These are phyloP conservation scores for Atherinomorus stipes DNA, from an alignment of 2,113 vertebrate species.

Conservation along the genomic window DNA sequence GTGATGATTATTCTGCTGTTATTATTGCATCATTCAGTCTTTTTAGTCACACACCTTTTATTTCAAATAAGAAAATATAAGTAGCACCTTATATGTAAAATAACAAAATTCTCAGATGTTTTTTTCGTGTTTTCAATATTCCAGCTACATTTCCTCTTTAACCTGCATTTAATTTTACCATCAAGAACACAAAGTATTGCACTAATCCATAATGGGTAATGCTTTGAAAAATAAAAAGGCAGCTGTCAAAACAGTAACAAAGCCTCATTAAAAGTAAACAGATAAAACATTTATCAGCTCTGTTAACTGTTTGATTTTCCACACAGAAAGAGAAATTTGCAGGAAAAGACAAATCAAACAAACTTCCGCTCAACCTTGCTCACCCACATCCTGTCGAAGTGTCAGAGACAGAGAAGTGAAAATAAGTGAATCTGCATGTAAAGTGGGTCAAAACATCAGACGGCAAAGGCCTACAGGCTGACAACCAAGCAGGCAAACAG, in stretches of 20 bases:
- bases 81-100: too few relatives aligned
- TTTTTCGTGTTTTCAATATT: too few relatives aligned
- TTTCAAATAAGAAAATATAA: too few relatives aligned
- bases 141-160: too few relatives aligned
- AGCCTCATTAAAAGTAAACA: not conserved
- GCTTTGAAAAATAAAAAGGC: not conserved
- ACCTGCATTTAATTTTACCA: not conserved
- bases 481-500: not conserved
- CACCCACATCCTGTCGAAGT: conserved; percentile 66
- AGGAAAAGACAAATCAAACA: conserved; percentile 23
- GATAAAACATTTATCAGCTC: not conserved
- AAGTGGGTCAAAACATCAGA: conserved; percentile 57
- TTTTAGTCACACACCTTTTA: too few relatives aligned
- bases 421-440: conserved; percentile 57
- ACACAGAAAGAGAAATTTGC: not conserved
- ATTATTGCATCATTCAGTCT: too few relatives aligned
- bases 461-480: conserved; percentile 17
- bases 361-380: conserved; percentile 48
- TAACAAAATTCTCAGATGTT: too few relatives aligned
- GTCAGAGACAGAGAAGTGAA: conserved; percentile 67
- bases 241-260: not conserved
- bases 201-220: not conserved
- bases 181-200: not conserved
- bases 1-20: too few relatives aligned
- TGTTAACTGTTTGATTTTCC: not conserved